Conservation (phyloP, 2,888 invertebrate genomes). For the Lasioglossum morio region DNA sequence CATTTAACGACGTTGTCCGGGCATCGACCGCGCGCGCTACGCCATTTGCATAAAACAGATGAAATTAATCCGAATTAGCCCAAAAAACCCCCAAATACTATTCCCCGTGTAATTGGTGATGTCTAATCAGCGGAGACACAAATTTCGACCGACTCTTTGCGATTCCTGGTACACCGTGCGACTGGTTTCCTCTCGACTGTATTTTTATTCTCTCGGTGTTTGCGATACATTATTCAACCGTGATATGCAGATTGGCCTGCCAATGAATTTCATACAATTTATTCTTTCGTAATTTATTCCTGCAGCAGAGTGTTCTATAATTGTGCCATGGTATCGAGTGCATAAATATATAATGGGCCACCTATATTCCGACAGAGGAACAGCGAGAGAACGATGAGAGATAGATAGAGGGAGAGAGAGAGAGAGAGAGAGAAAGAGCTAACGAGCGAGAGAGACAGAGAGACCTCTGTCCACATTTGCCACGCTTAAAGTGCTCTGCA, state of each 20-base stretch:
- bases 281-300: slow-evolving; percentile 52
- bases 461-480: slow-evolving; percentile 26
- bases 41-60: neutral
- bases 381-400: neutral
- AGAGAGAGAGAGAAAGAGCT: slow-evolving; percentile 12
- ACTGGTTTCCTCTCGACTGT: neutral
- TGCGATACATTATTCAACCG: slow-evolving; percentile 32
- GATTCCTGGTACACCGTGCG: neutral
- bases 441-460: neutral
- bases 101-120: neutral
- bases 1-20: neutral
- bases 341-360: slow-evolving; percentile 56
- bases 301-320: slow-evolving; percentile 52
- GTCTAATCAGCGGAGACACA: neutral
- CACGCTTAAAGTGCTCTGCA: slow-evolving; percentile 50
- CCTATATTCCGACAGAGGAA: slow-evolving; percentile 32
- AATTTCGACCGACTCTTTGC: neutral
- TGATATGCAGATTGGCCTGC: neutral
- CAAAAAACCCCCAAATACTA: neutral
- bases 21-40: neutral
- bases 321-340: slow-evolving; percentile 45
- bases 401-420: slow-evolving; percentile 13
- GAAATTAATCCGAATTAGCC: neutral
- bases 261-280: slow-evolving; percentile 39
- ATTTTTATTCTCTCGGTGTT: neutral